These are phyloP conservation scores for Bolborhynchus lineola DNA, from an alignment of 2,113 vertebrate genomes.

Conservation along the genomic window DNA sequence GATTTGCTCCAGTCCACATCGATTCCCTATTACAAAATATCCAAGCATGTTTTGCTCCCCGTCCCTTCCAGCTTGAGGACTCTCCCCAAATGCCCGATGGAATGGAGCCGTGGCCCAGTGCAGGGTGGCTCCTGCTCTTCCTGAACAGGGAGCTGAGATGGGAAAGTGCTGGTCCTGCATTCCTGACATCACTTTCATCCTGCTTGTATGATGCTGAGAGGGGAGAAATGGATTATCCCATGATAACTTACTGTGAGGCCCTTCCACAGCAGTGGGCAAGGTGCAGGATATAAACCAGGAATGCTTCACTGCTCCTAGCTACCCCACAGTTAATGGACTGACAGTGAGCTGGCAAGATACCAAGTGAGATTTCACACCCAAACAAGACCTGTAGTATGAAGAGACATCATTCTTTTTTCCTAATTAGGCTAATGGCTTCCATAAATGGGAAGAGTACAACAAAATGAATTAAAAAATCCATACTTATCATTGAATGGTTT, in stretches of 20 bases:
- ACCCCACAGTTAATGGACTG: fast-evolving
- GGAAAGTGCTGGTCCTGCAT: fast-evolving
- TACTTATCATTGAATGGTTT: neutral
- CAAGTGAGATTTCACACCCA: neutral
- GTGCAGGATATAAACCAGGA: fast-evolving
- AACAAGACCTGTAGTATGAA: neutral
- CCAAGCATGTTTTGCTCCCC: fast-evolving
- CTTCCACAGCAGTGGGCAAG: neutral
- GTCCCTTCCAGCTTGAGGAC: fast-evolving
- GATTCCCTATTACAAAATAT: neutral
- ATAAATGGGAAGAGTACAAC: neutral
- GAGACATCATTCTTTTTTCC: neutral
- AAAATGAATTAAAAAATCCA: neutral
- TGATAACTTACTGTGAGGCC: neutral
- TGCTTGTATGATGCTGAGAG: fast-evolving
- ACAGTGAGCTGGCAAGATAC: neutral
- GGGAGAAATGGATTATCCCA: neutral
- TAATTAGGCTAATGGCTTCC: neutral
- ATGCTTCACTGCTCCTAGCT: neutral
- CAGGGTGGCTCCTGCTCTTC: neutral
- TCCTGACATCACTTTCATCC: neutral
- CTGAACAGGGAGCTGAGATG: fast-evolving
- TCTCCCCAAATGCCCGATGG: fast-evolving
- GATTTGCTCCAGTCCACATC: neutral
- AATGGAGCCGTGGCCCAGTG: fast-evolving